Percentiles rank a stretch among this genome's conserved stretches.
Evolutionary conservation across 2,797 vertebrate genomes (phyloP).

Genomic region (Lepus oiostolus): DNA sequence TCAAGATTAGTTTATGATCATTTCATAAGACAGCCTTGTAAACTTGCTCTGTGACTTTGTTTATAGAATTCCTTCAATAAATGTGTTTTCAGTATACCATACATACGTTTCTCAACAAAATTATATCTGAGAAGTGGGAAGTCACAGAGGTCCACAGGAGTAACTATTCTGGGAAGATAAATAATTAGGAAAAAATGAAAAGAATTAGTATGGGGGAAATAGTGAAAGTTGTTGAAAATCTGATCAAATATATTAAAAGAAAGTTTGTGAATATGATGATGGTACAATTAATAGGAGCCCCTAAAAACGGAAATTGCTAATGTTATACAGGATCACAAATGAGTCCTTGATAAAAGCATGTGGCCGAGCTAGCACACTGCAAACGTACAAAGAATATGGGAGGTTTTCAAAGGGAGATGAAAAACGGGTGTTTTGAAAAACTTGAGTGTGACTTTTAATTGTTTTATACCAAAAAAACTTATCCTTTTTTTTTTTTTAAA

Average conservation of each 20-base stretch:
- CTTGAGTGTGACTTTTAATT: no score
- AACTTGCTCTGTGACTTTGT: not conserved
- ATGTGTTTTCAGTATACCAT: not conserved
- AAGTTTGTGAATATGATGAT: not conserved
- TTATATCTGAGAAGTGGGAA: not conserved
- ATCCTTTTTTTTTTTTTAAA: no score
- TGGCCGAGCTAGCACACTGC: no score
- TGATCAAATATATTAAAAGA: not conserved
- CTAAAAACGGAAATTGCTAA: not conserved
- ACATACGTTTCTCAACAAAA: no score
- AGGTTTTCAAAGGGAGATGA: no score
- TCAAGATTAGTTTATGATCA: slow-evolving; percentile 55
- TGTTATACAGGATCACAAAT: not conserved
- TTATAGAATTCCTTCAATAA: slow-evolving; percentile 27
- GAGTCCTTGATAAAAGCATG: not conserved
- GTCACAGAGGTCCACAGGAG: not conserved
- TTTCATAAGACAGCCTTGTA: not conserved
- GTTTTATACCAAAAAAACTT: no score
- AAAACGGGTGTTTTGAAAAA: no score
- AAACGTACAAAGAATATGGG: not conserved
- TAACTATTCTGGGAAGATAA: not conserved
- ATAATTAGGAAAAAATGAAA: not conserved
- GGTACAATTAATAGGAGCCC: not conserved
- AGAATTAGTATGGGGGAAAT: not conserved
- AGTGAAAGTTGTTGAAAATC: not conserved